Base-by-base conservation (phyloP, 2,888 invertebrate species). In the Perdita meconis region DNA sequence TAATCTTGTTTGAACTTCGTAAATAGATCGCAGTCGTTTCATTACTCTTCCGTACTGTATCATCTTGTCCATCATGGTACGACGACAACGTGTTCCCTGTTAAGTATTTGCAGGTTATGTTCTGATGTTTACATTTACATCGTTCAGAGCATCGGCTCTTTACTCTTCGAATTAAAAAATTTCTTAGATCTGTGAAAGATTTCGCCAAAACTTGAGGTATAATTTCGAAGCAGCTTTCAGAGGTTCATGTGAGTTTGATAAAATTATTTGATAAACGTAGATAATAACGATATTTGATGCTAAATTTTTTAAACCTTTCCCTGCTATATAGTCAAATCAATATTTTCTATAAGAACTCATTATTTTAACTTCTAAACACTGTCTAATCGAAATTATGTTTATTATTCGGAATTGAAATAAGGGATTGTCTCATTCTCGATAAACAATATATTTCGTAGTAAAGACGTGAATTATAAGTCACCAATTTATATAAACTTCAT, bases 11-110 rank as follows among this genome's bases (percentile, higher is more conserved):
- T 63, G 63, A 13, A 61, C 6, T 19, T 44, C 51, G 57, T 68
- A 63, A 26, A 63, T 16, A 16, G 34, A 36, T 30, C 65, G 66
- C 16, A 80, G 55, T 36, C 66, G 71, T 47, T 40, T 56, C 19
- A 80, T 51, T 0, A 60, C 5, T 69, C 30, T 78, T 26, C 63
- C 66, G 44, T 59, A 65, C 22, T 67, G 59, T 42, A 71, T 74
- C 79, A 88, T 81, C 59, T 81, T 86, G 26, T 80, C 74, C 80
- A 80, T 85, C 22, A 55, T 72, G 22, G 8, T 16, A 19, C 10
- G 34, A 1, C 6, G 12, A 1, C 8, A 55, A 13, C 12, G 40
- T 34, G 22, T 8, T 47, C 19, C 16, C 47, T 30, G 19, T 22
- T 16, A 22, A 26, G 13, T 22, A 1, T 13, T 19, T 22, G 0